Base-by-base conservation (phyloP, 2,797 vertebrate genomes). In the Phataginus tricuspis region DNA sequence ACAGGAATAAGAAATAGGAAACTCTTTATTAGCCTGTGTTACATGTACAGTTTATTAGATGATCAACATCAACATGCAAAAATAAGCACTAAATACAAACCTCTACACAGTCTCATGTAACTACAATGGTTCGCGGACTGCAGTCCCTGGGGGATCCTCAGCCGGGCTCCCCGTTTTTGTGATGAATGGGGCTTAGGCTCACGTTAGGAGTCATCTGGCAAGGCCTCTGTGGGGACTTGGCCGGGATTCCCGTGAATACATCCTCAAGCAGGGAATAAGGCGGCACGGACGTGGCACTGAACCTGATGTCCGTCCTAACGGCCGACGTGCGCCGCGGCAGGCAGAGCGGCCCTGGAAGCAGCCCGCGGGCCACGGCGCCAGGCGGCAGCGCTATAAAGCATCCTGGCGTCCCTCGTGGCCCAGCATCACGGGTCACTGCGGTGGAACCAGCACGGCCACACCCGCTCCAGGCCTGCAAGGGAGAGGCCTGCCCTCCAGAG, bases 21-120 rank as follows among this genome's bases (percentile, higher is more conserved):
- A 98, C 98, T 94, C 98, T 98, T 98, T 98, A 98, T 98, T 98
- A 98, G 98, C 98, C 98, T 97, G 98, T 98, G 98, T 98, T 98
- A 99, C 99, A 99, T 98, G 98, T 99, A 99, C 99, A 99, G 99
- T 99, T 99, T 99, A 99, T 99, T 99, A 99, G 98, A 99, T 99
- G 99, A 99, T 98, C 98, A 99, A 99, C 99, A 99, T 98, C 99
- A 99, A 99, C 99, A 99, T 99, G 99, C 99, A 99, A 98, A 99
- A 99, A 98, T 98, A 99, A 99, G 99, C 98, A 98, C 99, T 99
- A 99, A 98, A 98, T 98, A 99, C 99, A 98, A 99, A 98, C 98
- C 98, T 98, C 99, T 99, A 99, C 99, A 97, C 88, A 97, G 97
- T 97, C 98, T 85, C 96, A 97, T 98, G 98, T 97, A 91, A 98